Conservation (phyloP, 1,140 invertebrate genomes). For the Archivesica marissinica region DNA sequence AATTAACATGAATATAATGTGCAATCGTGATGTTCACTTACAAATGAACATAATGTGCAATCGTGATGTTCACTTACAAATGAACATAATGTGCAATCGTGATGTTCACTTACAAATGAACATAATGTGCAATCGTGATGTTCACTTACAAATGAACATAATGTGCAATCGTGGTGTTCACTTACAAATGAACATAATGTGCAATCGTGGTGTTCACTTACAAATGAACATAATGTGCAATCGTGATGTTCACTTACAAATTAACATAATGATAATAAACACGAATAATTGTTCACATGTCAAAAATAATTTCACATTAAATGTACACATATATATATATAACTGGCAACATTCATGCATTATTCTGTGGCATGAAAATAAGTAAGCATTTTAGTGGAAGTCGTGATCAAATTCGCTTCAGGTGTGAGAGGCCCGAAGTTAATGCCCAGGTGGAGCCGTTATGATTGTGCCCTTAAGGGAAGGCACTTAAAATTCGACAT, state of each 20-base stretch:
- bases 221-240: conserved; percentile 8
- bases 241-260: not conserved
- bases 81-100: not conserved
- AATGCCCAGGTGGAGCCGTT: not conserved
- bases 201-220: not conserved
- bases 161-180: not conserved
- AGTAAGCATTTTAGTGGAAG: no score
- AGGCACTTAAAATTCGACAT: not conserved
- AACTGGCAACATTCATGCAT: not conserved
- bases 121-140: not conserved
- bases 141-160: not conserved
- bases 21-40: not conserved
- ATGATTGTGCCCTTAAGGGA: not conserved
- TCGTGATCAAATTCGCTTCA: no score
- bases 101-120: not conserved
- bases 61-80: not conserved
- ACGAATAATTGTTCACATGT: not conserved
- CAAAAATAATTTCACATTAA: conserved; percentile 10
- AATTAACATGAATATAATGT: no score
- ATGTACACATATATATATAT: not conserved
- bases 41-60: not conserved
- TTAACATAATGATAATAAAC: not conserved
- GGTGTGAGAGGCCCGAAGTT: no score
- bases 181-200: not conserved
- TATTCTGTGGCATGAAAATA: not conserved